phyloP scores from a whole-genome alignment of 2,797 vertebrate species.

The Smutsia temminckii region DNA sequence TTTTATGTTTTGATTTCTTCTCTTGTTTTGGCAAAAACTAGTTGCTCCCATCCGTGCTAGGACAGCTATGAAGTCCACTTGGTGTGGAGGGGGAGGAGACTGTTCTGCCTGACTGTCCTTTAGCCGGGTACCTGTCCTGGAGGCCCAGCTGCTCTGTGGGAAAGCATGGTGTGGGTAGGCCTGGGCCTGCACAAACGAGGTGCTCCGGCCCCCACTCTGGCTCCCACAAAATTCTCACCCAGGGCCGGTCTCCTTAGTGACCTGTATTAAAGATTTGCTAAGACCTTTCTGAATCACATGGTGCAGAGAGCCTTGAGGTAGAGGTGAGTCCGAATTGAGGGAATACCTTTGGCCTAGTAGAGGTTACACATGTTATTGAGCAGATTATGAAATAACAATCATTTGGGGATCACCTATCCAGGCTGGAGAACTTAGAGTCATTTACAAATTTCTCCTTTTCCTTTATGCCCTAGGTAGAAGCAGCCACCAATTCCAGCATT shows the following conservation, averaged over 20 bases:
- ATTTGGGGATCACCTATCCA: neutral
- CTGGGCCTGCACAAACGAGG: neutral
- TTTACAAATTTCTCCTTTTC: neutral
- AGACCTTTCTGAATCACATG: neutral
- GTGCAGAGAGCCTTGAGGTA: neutral
- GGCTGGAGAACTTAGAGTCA: neutral
- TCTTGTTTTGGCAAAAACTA: slow-evolving; percentile 58
- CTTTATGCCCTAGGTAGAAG: neutral
- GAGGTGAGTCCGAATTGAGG: neutral
- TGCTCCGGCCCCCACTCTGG: neutral
- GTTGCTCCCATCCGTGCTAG: slow-evolving; percentile 22
- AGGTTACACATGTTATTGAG: neutral
- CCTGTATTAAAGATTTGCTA: neutral
- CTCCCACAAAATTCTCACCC: neutral
- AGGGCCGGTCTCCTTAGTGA: neutral
- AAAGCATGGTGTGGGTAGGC: neutral
- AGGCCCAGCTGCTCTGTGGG: neutral
- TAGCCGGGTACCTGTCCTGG: neutral
- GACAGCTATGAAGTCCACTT: neutral
- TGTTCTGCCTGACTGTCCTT: neutral
- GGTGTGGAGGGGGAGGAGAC: neutral
- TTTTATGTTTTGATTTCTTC: slow-evolving; percentile 49
- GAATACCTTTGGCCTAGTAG: neutral
- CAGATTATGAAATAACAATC: neutral
- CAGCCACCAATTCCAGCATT: neutral